Conservation (phyloP, 2,888 invertebrate genomes). For the Luffia ferchaultella region DNA sequence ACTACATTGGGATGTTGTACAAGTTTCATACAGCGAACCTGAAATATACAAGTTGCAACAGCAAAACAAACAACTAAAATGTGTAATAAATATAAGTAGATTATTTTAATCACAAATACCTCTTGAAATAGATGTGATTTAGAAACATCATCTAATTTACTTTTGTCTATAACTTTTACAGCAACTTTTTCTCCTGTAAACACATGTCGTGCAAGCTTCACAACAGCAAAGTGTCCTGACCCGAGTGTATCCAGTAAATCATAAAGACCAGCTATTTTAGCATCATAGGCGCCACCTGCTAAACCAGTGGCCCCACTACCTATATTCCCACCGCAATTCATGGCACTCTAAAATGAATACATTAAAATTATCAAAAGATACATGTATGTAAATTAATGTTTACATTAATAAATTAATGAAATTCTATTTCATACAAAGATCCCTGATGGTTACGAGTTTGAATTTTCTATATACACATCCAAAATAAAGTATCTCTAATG, state of each 20-base stretch:
- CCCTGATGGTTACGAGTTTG: too few species aligned
- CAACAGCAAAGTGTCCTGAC: conserved; percentile 98
- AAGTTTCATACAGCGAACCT: conserved; percentile 97
- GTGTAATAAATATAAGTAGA: not conserved
- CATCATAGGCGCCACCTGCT: conserved; percentile 71
- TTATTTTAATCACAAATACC: conserved; percentile 60
- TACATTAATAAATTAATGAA: too few species aligned
- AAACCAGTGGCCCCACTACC: conserved; percentile 27
- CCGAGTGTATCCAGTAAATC: conserved; percentile 98
- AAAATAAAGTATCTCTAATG: too few species aligned
- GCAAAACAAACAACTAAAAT: not conserved
- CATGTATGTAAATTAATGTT: not conserved
- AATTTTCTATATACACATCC: too few species aligned
- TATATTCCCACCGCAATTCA: not conserved
- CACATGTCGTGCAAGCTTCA: conserved; percentile 96
- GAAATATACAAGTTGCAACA: conserved; percentile 19
- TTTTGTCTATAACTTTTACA: conserved; percentile 98
- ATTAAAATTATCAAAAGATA: not conserved
- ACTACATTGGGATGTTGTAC: conserved; percentile 99
- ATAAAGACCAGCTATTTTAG: conserved; percentile 95
- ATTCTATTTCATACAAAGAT: too few species aligned
- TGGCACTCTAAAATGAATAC: not conserved
- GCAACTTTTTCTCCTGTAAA: conserved; percentile 99
- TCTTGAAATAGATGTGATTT: conserved; percentile 96
- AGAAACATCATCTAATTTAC: conserved; percentile 95